Evolutionary conservation across 2,113 vertebrate species (phyloP).

Genomic region (Trogon melanurus): DNA sequence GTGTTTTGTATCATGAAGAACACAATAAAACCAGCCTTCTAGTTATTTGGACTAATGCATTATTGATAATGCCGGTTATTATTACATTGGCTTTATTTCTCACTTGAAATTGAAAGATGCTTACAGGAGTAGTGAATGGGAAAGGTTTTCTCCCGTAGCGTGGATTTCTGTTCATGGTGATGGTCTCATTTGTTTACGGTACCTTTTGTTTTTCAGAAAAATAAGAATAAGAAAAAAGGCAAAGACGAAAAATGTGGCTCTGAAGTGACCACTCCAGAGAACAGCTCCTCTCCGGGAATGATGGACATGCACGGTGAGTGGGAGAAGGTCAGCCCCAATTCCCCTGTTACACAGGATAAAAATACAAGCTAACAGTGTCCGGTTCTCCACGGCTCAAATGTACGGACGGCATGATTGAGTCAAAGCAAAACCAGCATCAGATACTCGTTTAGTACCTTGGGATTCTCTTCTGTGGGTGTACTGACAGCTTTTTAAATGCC

Average conservation of each 20-base stretch:
- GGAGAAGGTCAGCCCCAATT: background rate
- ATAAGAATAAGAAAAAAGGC: constrained; percentile 95
- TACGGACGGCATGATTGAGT: background rate
- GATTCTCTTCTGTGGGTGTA: background rate
- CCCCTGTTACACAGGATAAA: background rate
- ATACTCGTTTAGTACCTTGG: background rate
- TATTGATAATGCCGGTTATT: background rate
- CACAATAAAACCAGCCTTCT: background rate
- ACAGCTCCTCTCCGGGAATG: constrained; percentile 97
- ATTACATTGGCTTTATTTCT: background rate
- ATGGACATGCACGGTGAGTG: constrained; percentile 96
- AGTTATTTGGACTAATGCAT: background rate
- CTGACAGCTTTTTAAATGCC: background rate
- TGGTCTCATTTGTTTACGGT: background rate
- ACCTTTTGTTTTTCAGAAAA: constrained; percentile 82
- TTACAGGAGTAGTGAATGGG: background rate
- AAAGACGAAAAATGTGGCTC: constrained; percentile 96
- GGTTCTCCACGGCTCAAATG: background rate
- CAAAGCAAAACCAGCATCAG: background rate
- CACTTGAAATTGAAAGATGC: background rate
- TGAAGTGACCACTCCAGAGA: constrained; percentile 94
- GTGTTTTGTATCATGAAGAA: background rate
- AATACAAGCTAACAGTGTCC: background rate
- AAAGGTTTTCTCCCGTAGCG: background rate
- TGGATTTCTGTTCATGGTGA: background rate